Evolutionary conservation across 2,888 invertebrate species (phyloP), one percentile per base, ranked within the genome.

Genomic region (Petrolisthes manimaculis): DNA sequence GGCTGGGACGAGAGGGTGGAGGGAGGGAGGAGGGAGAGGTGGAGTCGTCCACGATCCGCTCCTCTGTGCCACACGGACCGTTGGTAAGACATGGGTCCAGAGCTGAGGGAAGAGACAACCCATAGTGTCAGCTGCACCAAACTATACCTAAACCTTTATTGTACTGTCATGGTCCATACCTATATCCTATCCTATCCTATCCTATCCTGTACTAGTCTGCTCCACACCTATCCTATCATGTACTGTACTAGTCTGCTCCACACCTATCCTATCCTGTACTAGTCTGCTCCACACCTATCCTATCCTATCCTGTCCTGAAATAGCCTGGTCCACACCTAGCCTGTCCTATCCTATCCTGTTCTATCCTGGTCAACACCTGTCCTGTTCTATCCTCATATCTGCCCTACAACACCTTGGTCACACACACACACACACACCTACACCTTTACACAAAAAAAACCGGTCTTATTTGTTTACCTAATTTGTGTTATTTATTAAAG

Each of bases 71-170:
- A 88, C 84, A 88, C 84, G 54, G 88, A 84, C 88, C 88, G 88
- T 80, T 84, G 84, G 84, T 71, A 88, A 83, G 88, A 84, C 84
- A 84, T 56, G 88, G 88, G 74, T 88, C 84, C 88, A 84, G 71
- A 88, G 88, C 88, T 88, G 88, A 84, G 84, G 88, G 88, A 84
- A 83, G 88, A 86, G 88, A 88, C 74, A 88, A 84, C 84, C 88
- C 88, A 61, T 61, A 61, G 18, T 18, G 61, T 24, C 84, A 79
- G 79, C 84, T 83, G 78, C 80, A 82, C 82, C 86, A 67, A 55
- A 55, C 24, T 80, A 54, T 69, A 37, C 74, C 82, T 79, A 55
- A 71, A 69, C 74, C 71, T 55, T 81, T 71, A n/a, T 21, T 81
- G 71, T 55, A 8, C 56, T 37, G 80, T 81, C 61, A 1, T 9